These are phyloP conservation scores for Sthenelais limicola DNA, from an alignment of 2,888 invertebrate genomes.

Conservation along the genomic window DNA sequence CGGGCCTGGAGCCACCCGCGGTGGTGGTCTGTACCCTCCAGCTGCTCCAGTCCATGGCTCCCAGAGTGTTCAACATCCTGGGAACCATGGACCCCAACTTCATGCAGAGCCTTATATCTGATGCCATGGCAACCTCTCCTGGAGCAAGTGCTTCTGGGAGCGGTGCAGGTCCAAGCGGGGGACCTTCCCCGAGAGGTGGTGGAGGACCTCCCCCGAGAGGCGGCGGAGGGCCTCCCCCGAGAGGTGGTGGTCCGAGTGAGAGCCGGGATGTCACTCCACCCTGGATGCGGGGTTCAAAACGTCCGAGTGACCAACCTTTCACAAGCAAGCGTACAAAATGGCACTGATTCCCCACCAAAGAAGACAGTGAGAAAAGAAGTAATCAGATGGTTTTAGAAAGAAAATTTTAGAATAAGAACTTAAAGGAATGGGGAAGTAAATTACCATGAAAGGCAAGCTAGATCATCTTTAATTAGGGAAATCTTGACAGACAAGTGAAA, in stretches of 20 bases:
- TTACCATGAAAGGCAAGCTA: no score
- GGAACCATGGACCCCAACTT: slow-evolving; percentile 35
- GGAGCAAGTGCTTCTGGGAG: no score
- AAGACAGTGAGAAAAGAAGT: no score
- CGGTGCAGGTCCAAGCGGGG: no score
- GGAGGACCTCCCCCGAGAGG: slow-evolving; percentile 1
- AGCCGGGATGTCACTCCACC: not conserved
- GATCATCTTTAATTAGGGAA: no score
- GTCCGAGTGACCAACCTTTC: not conserved
- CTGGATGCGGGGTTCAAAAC: slow-evolving; percentile 9
- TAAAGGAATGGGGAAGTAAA: no score
- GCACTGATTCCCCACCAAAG: no score
- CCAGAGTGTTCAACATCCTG: slow-evolving; percentile 30
- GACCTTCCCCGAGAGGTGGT: no score
- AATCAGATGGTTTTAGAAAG: no score
- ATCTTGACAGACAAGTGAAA: no score
- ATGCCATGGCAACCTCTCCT: slow-evolving; percentile 30
- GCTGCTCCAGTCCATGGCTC: slow-evolving; percentile 30
- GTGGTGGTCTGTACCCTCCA: slow-evolving; percentile 24
- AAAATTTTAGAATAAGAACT: no score
- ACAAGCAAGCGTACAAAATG: slow-evolving; percentile 2
- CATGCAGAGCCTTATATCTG: slow-evolving; percentile 35
- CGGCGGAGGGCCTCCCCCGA: not conserved
- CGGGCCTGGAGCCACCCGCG: slow-evolving; percentile 11
- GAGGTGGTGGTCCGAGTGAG: not conserved